Percentiles rank a stretch among this genome's conserved stretches.
phyloP scores from a whole-genome alignment of 1,140 invertebrate species.

The Bombus confusus region DNA sequence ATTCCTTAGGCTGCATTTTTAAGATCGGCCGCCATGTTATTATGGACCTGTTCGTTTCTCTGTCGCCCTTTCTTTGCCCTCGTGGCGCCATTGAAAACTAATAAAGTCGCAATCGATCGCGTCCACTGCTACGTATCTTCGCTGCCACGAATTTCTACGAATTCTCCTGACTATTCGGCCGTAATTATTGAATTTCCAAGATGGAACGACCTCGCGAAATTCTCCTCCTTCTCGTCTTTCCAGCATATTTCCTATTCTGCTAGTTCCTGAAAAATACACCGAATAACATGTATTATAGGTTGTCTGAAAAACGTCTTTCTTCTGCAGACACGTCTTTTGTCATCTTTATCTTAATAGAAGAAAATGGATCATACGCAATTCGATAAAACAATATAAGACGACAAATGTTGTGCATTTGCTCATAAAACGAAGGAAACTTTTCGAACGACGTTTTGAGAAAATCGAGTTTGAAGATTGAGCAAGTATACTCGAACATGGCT shows the following conservation, averaged over 20 bases:
- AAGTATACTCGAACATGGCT: too few relatives aligned
- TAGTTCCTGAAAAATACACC: too few relatives aligned
- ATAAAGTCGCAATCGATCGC: constrained; percentile 56
- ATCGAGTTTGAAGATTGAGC: too few relatives aligned
- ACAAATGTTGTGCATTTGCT: too few relatives aligned
- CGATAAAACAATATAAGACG: too few relatives aligned
- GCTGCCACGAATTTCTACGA: not conserved
- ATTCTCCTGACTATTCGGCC: not conserved
- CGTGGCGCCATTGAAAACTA: constrained; percentile 59
- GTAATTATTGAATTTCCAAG: constrained; percentile 7
- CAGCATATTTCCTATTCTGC: not conserved
- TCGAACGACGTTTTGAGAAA: too few relatives aligned
- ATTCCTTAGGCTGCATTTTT: constrained; percentile 51
- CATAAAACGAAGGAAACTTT: too few relatives aligned
- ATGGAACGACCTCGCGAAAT: not conserved
- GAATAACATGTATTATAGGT: too few relatives aligned
- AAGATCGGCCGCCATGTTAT: constrained; percentile 27
- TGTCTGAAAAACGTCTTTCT: too few relatives aligned
- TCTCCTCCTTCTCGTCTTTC: not conserved
- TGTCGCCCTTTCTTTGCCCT: not conserved
- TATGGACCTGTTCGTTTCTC: constrained; percentile 20
- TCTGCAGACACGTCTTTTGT: too few relatives aligned
- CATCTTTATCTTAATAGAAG: too few relatives aligned
- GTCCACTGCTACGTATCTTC: constrained; percentile 5
- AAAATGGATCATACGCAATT: too few relatives aligned